Evolutionary conservation across 2,113 vertebrate species (phyloP), one percentile per base, ranked within the genome.

Genomic region (Anhinga rufa): DNA sequence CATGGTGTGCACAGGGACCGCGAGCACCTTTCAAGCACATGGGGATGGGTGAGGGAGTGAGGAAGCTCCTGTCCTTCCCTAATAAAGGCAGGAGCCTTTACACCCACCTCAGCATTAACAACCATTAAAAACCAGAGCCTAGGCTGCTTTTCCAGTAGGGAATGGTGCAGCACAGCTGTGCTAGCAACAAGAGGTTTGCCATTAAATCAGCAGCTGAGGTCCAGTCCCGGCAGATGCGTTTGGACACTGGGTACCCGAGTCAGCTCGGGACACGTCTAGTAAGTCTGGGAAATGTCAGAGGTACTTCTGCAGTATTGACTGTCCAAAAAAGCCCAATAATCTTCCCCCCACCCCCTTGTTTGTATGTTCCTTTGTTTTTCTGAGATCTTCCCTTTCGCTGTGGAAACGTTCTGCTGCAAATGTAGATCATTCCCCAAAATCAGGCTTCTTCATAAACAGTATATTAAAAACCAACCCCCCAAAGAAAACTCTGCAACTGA

Each of bases 391-490:
- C n/a, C 26, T 42, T 80, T 46, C 17, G 1, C 92, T 38, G 88
- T 55, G 78, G 86, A 77, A 80, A 28, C 2, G 4, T 72, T 66
- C 76, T 55, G 84, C 87, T 69, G 85, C 60, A 69, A 77, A 93
- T 14, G 31, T 4, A n/a, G 60, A 46, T 10, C 9, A 7, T 17
- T 48, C 79, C 79, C 80, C 14, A 57, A 90, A 92, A 88, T 84
- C 92, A 75, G 69, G 8, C 42, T 92, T 7, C 62, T 72, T 92
- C 90, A 84, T 81, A 93, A 94, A 62, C 86, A 75, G 61, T 90
- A 81, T 92, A 96, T 96, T 95, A 97, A 97, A 96, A 97, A 90
- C 36, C 93, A 96, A 94, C 58, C 95, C 95, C 79, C 95, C 90
- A 92, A 95, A 96, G 93, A 92, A 90, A 96, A 96, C 79, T 64